Percentiles rank a stretch among this genome's conserved stretches.
These are phyloP conservation scores for Pollachius pollachius DNA, from an alignment of 2,113 vertebrate genomes.

Conservation along the genomic window DNA sequence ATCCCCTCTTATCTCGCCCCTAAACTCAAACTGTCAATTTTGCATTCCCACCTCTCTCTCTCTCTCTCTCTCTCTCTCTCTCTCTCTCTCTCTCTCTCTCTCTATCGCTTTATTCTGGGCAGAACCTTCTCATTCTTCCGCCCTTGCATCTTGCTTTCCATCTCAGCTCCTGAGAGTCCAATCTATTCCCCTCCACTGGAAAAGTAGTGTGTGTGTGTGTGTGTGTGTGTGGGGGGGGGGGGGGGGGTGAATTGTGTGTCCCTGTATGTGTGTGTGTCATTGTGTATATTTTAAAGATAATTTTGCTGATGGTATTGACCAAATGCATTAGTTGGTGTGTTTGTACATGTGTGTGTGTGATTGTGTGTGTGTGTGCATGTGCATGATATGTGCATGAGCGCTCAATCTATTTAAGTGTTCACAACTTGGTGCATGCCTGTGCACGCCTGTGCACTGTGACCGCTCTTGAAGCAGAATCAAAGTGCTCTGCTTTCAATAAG, in stretches of 20 bases:
- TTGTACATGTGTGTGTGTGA: slow-evolving; percentile 29
- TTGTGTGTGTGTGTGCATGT: slow-evolving; percentile 39
- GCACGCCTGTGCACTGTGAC: slow-evolving; percentile 41
- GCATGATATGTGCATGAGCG: slow-evolving; percentile 20
- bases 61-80: slow-evolving; percentile 22
- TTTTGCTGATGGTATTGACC: background rate
- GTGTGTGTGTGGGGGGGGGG: slow-evolving; percentile 5
- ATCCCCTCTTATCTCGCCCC: slow-evolving; percentile 52
- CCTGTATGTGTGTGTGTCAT: slow-evolving; percentile 22
- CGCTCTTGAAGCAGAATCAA: slow-evolving; percentile 74
- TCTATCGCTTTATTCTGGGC: slow-evolving; percentile 6
- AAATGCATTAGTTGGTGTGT: slow-evolving; percentile 11
- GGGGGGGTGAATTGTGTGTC: slow-evolving; percentile 13
- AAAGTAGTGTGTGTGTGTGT: slow-evolving; percentile 31
- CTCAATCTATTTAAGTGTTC: slow-evolving; percentile 18
- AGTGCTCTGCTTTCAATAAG: slow-evolving; percentile 79
- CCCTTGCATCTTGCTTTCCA: slow-evolving; percentile 45
- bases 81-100: slow-evolving; percentile 19
- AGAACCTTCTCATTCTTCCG: slow-evolving; percentile 32
- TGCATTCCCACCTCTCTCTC: slow-evolving; percentile 33
- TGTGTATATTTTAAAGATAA: background rate
- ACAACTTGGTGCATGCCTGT: slow-evolving; percentile 2
- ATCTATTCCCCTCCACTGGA: slow-evolving; percentile 55
- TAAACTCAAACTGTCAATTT: slow-evolving; percentile 55
- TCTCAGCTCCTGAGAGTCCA: slow-evolving; percentile 48